phyloP scores from a whole-genome alignment of 2,797 vertebrate species.

The Linurgus olivaceus region DNA sequence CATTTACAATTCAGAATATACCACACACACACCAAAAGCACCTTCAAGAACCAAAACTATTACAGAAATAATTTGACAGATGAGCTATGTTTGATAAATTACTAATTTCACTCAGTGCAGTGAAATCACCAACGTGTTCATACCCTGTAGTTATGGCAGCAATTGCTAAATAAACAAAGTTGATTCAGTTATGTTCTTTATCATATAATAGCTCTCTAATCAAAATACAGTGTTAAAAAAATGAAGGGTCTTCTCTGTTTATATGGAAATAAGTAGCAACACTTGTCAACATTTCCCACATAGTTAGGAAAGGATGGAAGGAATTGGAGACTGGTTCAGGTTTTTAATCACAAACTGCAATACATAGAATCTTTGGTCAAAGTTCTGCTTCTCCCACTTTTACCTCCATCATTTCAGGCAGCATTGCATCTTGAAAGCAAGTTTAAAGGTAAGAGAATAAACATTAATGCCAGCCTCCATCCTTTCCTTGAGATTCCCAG shows the following conservation, averaged over 20 bases:
- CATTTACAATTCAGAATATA: neutral
- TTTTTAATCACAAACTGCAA: neutral
- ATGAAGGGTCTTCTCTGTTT: neutral
- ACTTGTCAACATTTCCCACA: neutral
- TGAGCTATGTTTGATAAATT: neutral
- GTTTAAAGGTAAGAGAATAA: neutral
- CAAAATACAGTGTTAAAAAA: neutral
- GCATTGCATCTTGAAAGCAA: rapidly evolving
- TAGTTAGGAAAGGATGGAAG: neutral
- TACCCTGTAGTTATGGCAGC: neutral
- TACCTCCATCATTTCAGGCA: neutral
- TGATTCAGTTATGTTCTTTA: neutral
- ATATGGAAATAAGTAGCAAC: neutral
- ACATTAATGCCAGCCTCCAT: neutral
- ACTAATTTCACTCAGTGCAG: neutral
- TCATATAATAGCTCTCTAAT: neutral
- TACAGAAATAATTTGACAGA: neutral
- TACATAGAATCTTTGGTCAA: neutral
- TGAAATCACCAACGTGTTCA: neutral
- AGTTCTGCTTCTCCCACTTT: neutral
- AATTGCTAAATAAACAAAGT: neutral
- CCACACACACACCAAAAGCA: neutral
- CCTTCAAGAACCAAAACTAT: neutral
- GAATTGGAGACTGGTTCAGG: neutral
- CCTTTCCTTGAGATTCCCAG: neutral